phyloP scores from a whole-genome alignment of 2,888 invertebrate genomes.

The Bembecia ichneumoniformis region DNA sequence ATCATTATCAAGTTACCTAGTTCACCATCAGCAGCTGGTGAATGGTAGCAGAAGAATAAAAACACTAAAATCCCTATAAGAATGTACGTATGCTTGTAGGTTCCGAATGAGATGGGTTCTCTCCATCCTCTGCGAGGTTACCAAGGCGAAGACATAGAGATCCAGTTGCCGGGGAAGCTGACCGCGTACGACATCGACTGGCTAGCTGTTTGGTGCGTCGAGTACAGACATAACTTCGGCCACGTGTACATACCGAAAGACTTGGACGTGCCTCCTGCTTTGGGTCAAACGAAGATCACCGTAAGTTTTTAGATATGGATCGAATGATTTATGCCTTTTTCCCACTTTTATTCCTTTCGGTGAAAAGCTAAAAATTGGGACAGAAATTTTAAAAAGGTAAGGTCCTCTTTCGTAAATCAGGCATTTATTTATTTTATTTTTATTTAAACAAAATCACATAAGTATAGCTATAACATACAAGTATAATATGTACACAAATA shows the following conservation, averaged over 20 bases:
- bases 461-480: no score
- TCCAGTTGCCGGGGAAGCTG: conserved; percentile 85
- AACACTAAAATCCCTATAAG: no score
- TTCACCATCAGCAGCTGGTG: no score
- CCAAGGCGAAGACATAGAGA: conserved; percentile 92
- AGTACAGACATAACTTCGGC: conserved; percentile 90
- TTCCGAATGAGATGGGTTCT: conserved; percentile 91
- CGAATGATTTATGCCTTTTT: background rate
- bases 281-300: conserved; percentile 92
- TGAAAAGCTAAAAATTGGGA: no score
- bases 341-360: no score
- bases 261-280: conserved; percentile 89
- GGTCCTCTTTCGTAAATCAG: no score
- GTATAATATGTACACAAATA: no score
- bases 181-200: conserved; percentile 94
- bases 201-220: conserved; percentile 93
- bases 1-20: no score
- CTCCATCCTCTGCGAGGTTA: conserved; percentile 85
- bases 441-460: no score
- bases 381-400: no score
- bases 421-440: no score
- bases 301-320: conserved; percentile 65
- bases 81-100: conserved; percentile 38
- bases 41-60: no score
- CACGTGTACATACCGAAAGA: conserved; percentile 90